Base-by-base conservation (phyloP, 2,888 invertebrate species). In the Xanthostigma xanthostigma region DNA sequence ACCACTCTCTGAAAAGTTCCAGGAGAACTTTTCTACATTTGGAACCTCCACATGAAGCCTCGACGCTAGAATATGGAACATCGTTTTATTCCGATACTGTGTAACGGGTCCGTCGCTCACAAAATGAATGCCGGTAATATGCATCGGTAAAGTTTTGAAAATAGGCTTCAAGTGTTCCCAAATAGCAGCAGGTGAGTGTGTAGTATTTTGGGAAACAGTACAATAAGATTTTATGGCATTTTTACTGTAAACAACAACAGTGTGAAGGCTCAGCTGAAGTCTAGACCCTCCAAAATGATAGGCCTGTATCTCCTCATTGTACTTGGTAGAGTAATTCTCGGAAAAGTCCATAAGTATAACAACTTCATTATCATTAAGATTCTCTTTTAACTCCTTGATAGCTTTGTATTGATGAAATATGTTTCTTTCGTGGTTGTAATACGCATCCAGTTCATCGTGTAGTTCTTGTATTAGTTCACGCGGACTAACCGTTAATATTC, bases 101-200 rank as follows among this genome's bases (percentile, higher is more conserved):
- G 60, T 62, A 0, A 57, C 56, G 5, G 66, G 64, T 5, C 63
- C 60, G 53, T 66, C 64, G 49, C 60, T 63, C 5, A 61, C 27
- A 45, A 64, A 63, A 53, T 64, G 61, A 8, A 64, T 41, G 44
- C 36, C 46, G 11, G 51, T 46, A 12, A 58, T 50, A n/a, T 53
- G 41, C 8, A 48, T n/a, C 46, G 51, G 47, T 13, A 59, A 42
- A 44, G 45, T 37, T 45, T 53, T 50, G 2, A 60, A 52, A 27
- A 59, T 52, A 52, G 63, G 64, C 46, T 54, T 47, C 37, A 66
- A 50, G 53, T 66, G 64, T 37, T 60, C 60, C 62, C 66, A 66
- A 44, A 67, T 61, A 12, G 63, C 63, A 42, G 57, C 54, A 37
- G 64, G 60, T 44, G 58, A 57, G 57, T 67, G 66, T 8, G 57